A percentile compares a stretch with the other conserved stretches of the same genome.
Conservation (phyloP, 2,888 invertebrate genomes). For the Pelosia muscerda region DNA sequence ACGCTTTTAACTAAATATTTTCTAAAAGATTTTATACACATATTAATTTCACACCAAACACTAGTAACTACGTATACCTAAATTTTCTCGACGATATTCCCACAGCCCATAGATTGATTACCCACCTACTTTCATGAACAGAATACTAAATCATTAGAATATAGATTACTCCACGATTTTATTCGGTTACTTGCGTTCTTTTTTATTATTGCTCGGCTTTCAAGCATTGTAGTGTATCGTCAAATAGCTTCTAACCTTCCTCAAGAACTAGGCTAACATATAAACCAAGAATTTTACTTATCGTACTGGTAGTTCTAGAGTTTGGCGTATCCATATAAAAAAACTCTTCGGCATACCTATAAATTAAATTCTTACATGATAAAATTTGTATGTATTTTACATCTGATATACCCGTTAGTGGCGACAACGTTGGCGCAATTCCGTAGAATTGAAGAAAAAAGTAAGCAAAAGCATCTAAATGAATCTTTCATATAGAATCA, state of each 20-base stretch:
- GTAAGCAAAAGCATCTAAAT: slow-evolving; percentile 12
- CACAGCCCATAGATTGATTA: slow-evolving; percentile 61
- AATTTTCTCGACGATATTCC: slow-evolving; percentile 45
- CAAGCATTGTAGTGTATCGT: not conserved
- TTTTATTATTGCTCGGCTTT: not conserved
- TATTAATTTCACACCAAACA: too few species aligned
- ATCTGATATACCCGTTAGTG: slow-evolving; percentile 21
- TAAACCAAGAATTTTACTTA: not conserved
- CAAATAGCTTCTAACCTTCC: not conserved
- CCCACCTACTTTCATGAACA: slow-evolving; percentile 42
- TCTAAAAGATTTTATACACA: too few species aligned
- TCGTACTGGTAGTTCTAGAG: not conserved
- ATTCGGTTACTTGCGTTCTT: not conserved
- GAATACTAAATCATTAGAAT: slow-evolving; percentile 54
- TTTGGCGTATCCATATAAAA: not conserved
- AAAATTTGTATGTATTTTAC: slow-evolving; percentile 23
- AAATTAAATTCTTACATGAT: slow-evolving; percentile 17
- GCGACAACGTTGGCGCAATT: slow-evolving; percentile 9
- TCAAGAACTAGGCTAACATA: not conserved
- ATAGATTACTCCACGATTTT: not conserved
- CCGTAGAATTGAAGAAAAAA: slow-evolving; percentile 6
- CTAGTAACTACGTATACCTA: slow-evolving; percentile 10
- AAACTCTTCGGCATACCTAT: not conserved
- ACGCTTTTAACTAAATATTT: too few species aligned
- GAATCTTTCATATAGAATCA: not conserved